Conservation (phyloP, 1,140 invertebrate species). For the Drosophila sechellia region DNA sequence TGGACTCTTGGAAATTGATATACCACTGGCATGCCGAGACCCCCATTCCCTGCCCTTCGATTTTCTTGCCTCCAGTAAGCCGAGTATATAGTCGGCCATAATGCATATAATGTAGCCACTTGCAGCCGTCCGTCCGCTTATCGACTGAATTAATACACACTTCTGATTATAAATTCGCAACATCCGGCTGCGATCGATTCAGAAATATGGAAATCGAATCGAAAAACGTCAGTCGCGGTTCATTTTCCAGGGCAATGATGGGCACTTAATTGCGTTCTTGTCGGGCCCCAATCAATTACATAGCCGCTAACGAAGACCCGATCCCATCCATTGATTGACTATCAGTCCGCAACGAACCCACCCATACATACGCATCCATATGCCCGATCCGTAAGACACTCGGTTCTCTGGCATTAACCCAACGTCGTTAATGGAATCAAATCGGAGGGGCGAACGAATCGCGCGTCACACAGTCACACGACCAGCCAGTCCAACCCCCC, state of each 20-base stretch:
- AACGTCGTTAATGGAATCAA: slow-evolving; percentile 67
- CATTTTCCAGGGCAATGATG: slow-evolving; percentile 30
- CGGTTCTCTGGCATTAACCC: slow-evolving; percentile 34
- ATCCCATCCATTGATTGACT: slow-evolving; percentile 23
- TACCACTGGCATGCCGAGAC: not conserved
- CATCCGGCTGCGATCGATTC: slow-evolving; percentile 40
- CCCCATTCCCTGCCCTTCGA: not conserved
- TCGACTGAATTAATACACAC: slow-evolving; percentile 36
- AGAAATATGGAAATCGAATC: slow-evolving; percentile 25
- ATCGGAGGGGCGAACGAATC: slow-evolving; percentile 52
- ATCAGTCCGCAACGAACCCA: slow-evolving; percentile 20
- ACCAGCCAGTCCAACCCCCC: slow-evolving; percentile 31
- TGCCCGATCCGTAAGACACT: slow-evolving; percentile 7
- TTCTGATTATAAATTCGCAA: slow-evolving; percentile 52
- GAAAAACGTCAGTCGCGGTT: slow-evolving; percentile 20
- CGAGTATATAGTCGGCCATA: not conserved
- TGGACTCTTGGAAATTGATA: slow-evolving; percentile 33
- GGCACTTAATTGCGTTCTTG: slow-evolving; percentile 58
- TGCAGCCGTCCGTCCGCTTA: slow-evolving; percentile 36
- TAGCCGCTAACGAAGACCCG: slow-evolving; percentile 18
- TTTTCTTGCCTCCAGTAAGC: not conserved
- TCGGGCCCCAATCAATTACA: slow-evolving; percentile 56
- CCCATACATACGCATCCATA: slow-evolving; percentile 12
- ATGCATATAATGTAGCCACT: slow-evolving; percentile 12
- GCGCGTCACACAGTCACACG: slow-evolving; percentile 63